Conservation (phyloP, 2,113 vertebrate species). For the Callopanchax toddi region DNA sequence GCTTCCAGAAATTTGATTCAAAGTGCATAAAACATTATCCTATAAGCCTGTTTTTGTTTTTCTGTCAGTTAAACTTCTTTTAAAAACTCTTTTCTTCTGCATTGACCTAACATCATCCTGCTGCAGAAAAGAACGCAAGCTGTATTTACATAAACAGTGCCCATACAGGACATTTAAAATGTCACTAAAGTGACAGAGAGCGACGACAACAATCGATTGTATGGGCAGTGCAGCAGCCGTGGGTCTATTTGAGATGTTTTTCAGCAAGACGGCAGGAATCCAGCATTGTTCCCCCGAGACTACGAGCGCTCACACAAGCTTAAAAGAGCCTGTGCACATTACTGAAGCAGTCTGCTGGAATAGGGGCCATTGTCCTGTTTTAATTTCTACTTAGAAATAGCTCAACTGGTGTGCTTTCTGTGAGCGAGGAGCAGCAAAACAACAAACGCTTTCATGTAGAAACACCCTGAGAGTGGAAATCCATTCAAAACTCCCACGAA, state of each 20-base stretch:
- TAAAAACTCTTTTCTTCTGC: background rate
- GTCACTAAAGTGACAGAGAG: constrained; percentile 60
- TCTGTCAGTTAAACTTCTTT: constrained; percentile 1
- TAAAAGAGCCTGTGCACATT: constrained; percentile 73
- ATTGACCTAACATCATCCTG: background rate
- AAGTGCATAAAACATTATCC: too few relatives aligned
- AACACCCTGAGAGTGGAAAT: constrained; percentile 29
- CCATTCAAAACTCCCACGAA: constrained; percentile 19
- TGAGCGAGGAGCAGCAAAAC: constrained; percentile 61
- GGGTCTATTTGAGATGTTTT: constrained; percentile 79
- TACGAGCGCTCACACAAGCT: constrained; percentile 70
- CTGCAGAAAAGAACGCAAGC: constrained; percentile 22
- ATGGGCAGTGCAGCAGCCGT: constrained; percentile 64
- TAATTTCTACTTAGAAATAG: constrained; percentile 79
- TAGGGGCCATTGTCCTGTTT: constrained; percentile 78
- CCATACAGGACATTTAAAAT: constrained; percentile 51
- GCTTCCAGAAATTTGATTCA: background rate
- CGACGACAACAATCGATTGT: constrained; percentile 71
- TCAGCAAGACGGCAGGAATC: constrained; percentile 80
- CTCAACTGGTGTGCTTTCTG: constrained; percentile 79
- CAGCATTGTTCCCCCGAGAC: constrained; percentile 76
- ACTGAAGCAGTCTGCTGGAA: constrained; percentile 69
- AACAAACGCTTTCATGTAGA: constrained; percentile 42
- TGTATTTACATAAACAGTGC: constrained; percentile 54
- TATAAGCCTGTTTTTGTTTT: background rate